phyloP scores from a whole-genome alignment of 2,113 vertebrate genomes.

The Zootoca vivipara region DNA sequence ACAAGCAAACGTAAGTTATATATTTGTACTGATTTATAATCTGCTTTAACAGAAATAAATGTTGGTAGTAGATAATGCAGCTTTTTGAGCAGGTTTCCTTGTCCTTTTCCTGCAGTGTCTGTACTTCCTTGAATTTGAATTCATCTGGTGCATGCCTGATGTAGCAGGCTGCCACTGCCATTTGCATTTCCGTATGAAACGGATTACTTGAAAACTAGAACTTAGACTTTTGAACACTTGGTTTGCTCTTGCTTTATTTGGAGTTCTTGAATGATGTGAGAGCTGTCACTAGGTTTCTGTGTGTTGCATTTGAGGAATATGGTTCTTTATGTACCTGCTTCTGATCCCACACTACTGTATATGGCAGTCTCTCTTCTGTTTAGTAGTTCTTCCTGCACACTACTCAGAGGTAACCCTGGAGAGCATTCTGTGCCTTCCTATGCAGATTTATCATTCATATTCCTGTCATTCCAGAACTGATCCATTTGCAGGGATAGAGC shows the following conservation, averaged over 20 bases:
- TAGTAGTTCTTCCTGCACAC: neutral
- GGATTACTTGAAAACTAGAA: neutral
- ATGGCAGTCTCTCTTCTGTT: neutral
- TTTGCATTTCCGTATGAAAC: neutral
- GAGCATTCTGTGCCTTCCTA: neutral
- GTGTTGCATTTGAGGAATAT: too few relatives aligned
- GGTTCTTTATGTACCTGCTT: neutral
- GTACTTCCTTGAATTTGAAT: neutral
- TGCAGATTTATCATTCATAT: neutral
- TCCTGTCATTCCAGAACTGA: neutral
- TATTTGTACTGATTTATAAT: slow-evolving; percentile 90
- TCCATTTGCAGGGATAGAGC: neutral
- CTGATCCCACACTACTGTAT: neutral
- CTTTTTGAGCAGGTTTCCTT: slow-evolving; percentile 49
- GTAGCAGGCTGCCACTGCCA: neutral
- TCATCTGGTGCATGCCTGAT: neutral
- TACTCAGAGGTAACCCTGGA: neutral
- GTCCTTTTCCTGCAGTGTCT: slow-evolving; percentile 1
- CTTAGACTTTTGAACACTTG: neutral
- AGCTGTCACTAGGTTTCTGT: neutral
- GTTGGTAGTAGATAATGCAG: slow-evolving; percentile 79
- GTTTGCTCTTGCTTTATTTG: neutral
- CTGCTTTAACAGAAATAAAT: slow-evolving; percentile 90
- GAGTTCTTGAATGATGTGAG: neutral
- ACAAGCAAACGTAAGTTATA: slow-evolving; percentile 87